Base-by-base conservation (phyloP, 2,888 invertebrate genomes). In the Adelognathus sp. region DNA sequence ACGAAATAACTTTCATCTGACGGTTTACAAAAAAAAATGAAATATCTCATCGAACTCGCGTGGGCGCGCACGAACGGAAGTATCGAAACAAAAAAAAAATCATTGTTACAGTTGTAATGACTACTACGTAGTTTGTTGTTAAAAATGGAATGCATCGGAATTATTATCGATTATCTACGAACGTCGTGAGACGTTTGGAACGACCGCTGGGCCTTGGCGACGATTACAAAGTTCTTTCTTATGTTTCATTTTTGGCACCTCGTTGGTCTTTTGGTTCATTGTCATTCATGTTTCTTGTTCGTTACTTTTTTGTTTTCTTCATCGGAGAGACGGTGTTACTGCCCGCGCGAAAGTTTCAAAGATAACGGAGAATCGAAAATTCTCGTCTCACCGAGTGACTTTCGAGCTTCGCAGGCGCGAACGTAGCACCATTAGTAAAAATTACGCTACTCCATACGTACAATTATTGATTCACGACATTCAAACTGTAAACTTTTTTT, bases 341-440 rank as follows among this genome's bases (percentile, higher is more conserved):
- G 58, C 58, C 61, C 66, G 81, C 76, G 70, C 66, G 14, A 14
- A 50, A 67, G 41, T 63, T 70, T 76, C 69, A 52, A 76, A 60
- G 63, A 69, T 56, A 31, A 46, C 60, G 18, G n/a, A n/a, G n/a
- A 54, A 33, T 6, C 41, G 54, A 36, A 67, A 44, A 27, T 63
- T 54, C 36, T 50, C 39, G 16, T 56, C 50, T 72, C 71, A 21
- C 31, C 50, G 46, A 41, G 29, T 75, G 52, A 71, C 73, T 16
- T 61, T 41, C 64, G 60, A 74, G 60, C 75, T 74, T 52, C 72
- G 24, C 79, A 58, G 75, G 66, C 50, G 54, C 46, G 70, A 71
- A 70, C 76, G 74, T 82, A 83, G 81, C 83, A 82, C 83, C 83
- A 82, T 18, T 79, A 70, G 72, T 82, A 73, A 72, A 71, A 80